Base-by-base conservation (phyloP, 2,888 invertebrate genomes). In the Stenoptilia bipunctidactyla region DNA sequence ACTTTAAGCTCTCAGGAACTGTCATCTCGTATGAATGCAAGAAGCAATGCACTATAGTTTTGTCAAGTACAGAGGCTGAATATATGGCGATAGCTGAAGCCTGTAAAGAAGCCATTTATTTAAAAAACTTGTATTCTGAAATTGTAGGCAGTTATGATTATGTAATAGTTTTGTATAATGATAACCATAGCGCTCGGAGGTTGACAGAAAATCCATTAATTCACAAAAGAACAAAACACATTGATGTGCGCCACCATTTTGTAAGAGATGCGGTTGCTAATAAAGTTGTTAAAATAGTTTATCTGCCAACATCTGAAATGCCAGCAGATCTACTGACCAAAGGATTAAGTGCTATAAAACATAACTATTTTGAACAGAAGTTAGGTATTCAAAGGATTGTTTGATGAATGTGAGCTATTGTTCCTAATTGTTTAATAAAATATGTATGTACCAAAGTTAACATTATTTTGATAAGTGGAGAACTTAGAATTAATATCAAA, bases 251-350 rank as follows among this genome's bases (percentile, higher is more conserved):
- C 12, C 34, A 46, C 35, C 42, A 49, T 38, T 46, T 40, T 39
- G 30, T 44, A 3, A 36, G 43, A 34, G 44, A 49, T n/a, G n/a
- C 10, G 5, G 25, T 47, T 13, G n/a, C 6, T 2, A 39, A 44
- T 15, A 39, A 40, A 13, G 10, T 45, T 14, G 15, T 48, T 38
- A 36, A 43, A 15, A 14, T 42, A n/a, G 15, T 36, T 2, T 48
- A 47, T 43, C 27, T 50, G 37, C 13, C 20, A 33, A 47, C 50
- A 12, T 13, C 33, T 35, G 34, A 40, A 6, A 50, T 50, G 48
- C 43, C 45, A 10, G 48, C 50, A 6, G 50, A 50, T 25, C 10
- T 48, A 1, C 27, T 50, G 5, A 48, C 48, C 8, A 48, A 50
- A 35, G 15, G 41, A 15, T 44, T 50, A 36, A 8, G 35, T 34